A percentile compares a stretch with the other conserved stretches of the same genome.
Conservation (phyloP, 2,113 vertebrate species). For the Colossoma macropomum region DNA sequence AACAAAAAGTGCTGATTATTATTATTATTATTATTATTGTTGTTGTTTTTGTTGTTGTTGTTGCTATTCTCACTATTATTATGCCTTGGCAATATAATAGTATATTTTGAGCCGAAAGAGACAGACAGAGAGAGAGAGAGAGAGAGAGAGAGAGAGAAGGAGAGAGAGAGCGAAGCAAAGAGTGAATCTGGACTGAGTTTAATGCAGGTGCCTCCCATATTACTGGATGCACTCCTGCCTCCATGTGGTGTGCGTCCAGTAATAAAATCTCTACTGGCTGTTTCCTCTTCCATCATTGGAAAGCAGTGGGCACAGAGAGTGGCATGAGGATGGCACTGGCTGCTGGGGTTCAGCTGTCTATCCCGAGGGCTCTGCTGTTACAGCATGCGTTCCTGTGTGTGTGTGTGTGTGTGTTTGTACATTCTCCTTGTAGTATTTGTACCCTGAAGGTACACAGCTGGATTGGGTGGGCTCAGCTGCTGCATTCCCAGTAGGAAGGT, state of each 20-base stretch:
- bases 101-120: too few relatives aligned
- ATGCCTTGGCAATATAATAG: too few relatives aligned
- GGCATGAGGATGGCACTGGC: slow-evolving; percentile 40
- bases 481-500: slow-evolving; percentile 65
- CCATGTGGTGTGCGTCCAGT: slow-evolving; percentile 59
- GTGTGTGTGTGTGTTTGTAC: slow-evolving; percentile 16
- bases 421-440: slow-evolving; percentile 53
- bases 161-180: neutral
- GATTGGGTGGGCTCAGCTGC: slow-evolving; percentile 76
- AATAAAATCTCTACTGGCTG: slow-evolving; percentile 54
- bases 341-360: slow-evolving; percentile 57
- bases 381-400: slow-evolving; percentile 26
- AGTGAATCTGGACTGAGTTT: slow-evolving; percentile 44
- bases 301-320: slow-evolving; percentile 56
- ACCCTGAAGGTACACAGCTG: slow-evolving; percentile 78
- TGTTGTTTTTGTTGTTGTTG: too few relatives aligned
- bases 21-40: too few relatives aligned
- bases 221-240: slow-evolving; percentile 57
- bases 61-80: too few relatives aligned
- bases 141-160: neutral
- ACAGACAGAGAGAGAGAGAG: slow-evolving; percentile 4
- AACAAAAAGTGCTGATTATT: too few relatives aligned
- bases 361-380: slow-evolving; percentile 29
- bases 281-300: slow-evolving; percentile 52
- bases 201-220: slow-evolving; percentile 56